Conservation (phyloP, 2,888 invertebrate species). For the Ormyrus nitidulus region DNA sequence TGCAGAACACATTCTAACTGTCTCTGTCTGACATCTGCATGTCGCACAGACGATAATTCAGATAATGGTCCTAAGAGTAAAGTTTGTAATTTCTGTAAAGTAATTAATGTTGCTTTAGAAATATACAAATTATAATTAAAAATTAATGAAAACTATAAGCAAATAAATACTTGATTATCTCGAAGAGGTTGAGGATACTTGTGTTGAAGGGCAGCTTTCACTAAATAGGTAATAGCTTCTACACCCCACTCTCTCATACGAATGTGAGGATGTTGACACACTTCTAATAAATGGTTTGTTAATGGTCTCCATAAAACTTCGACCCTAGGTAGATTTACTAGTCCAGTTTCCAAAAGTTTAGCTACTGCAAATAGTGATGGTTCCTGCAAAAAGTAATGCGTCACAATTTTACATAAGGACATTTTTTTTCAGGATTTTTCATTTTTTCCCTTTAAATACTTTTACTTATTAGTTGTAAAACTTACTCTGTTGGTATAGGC, state of each 20-base stretch:
- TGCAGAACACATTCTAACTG: constrained; percentile 96
- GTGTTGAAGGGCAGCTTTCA: constrained; percentile 92
- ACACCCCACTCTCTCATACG: constrained; percentile 98
- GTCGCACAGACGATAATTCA: constrained; percentile 92
- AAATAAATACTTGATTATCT: constrained; percentile 84
- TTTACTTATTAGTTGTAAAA: constrained; percentile 26
- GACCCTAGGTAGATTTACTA: constrained; percentile 94
- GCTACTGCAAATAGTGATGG: constrained; percentile 98
- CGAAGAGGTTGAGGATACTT: constrained; percentile 89
- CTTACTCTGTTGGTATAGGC: constrained; percentile 94
- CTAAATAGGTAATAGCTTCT: constrained; percentile 95
- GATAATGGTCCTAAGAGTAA: constrained; percentile 91
- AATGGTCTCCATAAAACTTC: constrained; percentile 97
- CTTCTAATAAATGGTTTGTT: constrained; percentile 96
- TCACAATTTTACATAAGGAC: neutral
- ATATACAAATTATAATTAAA: constrained; percentile 8
- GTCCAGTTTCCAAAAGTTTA: constrained; percentile 97
- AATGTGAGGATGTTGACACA: constrained; percentile 96
- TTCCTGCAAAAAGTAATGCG: constrained; percentile 80
- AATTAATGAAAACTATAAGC: constrained; percentile 27
- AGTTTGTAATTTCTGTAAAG: constrained; percentile 84
- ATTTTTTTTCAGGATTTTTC: neutral
- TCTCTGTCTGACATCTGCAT: constrained; percentile 94
- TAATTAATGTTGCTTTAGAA: constrained; percentile 6
- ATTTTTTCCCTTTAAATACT: neutral